Evolutionary conservation across 1,140 invertebrate genomes (phyloP).

Genomic region (Ceratina japonica): DNA sequence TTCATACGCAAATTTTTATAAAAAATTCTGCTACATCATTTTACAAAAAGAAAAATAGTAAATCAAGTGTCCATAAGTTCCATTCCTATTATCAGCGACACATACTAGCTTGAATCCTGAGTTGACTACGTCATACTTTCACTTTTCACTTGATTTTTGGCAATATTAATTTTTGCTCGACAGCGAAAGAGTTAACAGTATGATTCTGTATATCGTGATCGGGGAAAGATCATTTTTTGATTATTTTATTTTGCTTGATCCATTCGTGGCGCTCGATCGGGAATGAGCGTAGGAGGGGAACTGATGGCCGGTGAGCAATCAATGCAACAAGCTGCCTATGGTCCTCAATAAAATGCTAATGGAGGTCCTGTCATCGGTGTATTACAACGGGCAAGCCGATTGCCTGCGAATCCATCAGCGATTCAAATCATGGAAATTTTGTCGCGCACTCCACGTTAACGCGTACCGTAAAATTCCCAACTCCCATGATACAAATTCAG

Average conservation of each 20-base stretch:
- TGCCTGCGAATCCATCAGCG: constrained; percentile 34
- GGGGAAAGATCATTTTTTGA: neutral
- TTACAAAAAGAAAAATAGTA: no score
- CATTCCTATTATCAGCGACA: no score
- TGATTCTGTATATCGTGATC: constrained; percentile 5
- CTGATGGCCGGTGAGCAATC: constrained; percentile 14
- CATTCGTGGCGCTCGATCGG: neutral
- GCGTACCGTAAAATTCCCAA: neutral
- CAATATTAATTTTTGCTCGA: no score
- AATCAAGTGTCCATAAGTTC: no score
- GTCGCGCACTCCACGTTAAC: neutral
- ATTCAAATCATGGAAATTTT: constrained; percentile 45
- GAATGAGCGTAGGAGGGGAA: neutral
- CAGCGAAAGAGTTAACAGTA: no score
- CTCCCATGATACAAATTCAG: no score
- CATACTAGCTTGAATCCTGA: no score
- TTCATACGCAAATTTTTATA: no score
- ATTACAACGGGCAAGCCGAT: constrained; percentile 37
- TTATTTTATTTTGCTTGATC: neutral
- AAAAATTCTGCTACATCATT: no score
- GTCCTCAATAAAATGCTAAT: constrained; percentile 47
- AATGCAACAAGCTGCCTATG: constrained; percentile 43
- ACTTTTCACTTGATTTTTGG: no score
- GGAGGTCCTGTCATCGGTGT: constrained; percentile 36
- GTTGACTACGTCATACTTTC: no score